Evolutionary conservation across 2,113 vertebrate genomes (phyloP).

Genomic region (Corydoras sp.): DNA sequence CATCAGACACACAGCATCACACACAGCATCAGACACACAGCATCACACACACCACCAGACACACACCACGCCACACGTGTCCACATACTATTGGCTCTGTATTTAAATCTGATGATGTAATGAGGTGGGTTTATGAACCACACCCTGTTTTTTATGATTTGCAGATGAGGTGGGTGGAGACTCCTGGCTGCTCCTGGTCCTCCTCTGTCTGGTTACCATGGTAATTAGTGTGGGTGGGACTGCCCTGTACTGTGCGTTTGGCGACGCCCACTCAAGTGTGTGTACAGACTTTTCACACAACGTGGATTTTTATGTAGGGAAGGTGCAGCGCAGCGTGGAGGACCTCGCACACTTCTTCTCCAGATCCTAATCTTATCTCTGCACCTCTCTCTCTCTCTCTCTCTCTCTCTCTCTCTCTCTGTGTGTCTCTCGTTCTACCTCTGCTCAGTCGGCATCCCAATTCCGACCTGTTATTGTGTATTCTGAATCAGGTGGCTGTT

Average conservation of each 20-base stretch:
- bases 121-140: neutral
- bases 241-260: slow-evolving; percentile 91
- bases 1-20: slow-evolving; percentile 72
- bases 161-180: slow-evolving; percentile 85
- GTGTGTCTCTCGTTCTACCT: neutral
- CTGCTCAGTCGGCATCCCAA: neutral
- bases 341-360: slow-evolving; percentile 81
- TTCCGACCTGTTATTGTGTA: too few relatives aligned
- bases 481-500: too few relatives aligned
- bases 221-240: slow-evolving; percentile 94
- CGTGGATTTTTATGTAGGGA: slow-evolving; percentile 85
- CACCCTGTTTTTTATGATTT: neutral
- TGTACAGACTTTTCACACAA: slow-evolving; percentile 91
- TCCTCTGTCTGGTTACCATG: slow-evolving; percentile 89
- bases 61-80: neutral
- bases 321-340: slow-evolving; percentile 75
- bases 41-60: too few relatives aligned
- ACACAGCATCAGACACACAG: neutral
- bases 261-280: slow-evolving; percentile 81
- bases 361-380: slow-evolving; percentile 65
- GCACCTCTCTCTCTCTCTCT: neutral
- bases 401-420: neutral
- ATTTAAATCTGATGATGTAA: neutral
- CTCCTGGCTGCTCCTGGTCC: slow-evolving; percentile 87
- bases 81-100: neutral